Conservation (phyloP, 64 coral and sea anemone species). For the Anthopleura sola region DNA sequence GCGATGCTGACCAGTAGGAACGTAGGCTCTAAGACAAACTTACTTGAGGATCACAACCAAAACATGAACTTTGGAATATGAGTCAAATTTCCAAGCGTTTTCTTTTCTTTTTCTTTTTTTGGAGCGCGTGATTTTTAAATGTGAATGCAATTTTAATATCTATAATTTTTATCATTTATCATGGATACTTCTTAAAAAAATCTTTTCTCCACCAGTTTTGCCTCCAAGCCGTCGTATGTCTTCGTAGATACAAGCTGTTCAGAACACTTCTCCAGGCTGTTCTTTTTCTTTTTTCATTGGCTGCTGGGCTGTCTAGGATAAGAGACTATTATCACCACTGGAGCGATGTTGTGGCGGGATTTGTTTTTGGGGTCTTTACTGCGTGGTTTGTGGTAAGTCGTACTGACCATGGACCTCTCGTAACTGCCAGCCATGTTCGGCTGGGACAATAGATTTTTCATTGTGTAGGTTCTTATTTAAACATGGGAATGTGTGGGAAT, state of each 20-base stretch:
- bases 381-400: slow-evolving; percentile 20
- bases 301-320: slow-evolving; percentile 27
- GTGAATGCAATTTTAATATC: background rate
- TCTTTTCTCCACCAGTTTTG: slow-evolving; percentile 1
- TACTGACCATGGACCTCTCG: no score
- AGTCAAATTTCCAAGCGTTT: no score
- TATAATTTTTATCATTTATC: no score
- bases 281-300: background rate
- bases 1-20: no score
- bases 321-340: slow-evolving; percentile 39
- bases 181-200: background rate
- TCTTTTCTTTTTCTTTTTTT: no score
- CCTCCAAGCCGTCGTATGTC: slow-evolving; percentile 31
- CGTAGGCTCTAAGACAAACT: background rate
- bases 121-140: no score
- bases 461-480: no score
- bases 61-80: no score
- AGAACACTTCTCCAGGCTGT: slow-evolving; percentile 13
- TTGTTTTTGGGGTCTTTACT: slow-evolving; percentile 11
- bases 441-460: no score
- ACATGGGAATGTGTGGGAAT: no score
- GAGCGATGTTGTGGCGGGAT: slow-evolving; percentile 40
- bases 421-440: no score
- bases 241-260: slow-evolving; percentile 17
- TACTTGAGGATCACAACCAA: no score